Base-by-base conservation (phyloP, 2,113 vertebrate genomes). In the Enhydra lutris region DNA sequence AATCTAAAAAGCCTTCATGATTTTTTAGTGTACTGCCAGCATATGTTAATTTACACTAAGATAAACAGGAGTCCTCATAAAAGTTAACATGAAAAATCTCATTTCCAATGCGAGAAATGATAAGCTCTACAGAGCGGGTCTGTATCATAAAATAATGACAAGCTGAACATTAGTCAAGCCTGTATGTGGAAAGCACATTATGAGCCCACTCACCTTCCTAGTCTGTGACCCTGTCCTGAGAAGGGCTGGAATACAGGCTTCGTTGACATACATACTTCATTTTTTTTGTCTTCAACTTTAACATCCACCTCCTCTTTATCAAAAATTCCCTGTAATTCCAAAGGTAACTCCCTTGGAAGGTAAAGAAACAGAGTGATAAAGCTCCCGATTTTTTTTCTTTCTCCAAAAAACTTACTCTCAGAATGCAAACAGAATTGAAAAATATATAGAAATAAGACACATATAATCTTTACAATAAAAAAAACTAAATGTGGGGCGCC, bases 251-350 rank as follows among this genome's bases (percentile, higher is more conserved):
- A 99, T 11, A 98, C 71, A 61, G 99, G 99, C 97, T 99, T 99
- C 82, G 97, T 99, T 0, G 98, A 99, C n/a, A 99, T 90, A 95
- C 99, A 99, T 1, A 99, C 97, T 96, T 99, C 99, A 92, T 99
- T 98, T 23, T 99, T 99, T 98, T 99, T 99, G 94, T 99, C 99
- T 98, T 99, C 99, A 94, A 99, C 99, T 90, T 99, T 99, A 97
- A 99, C 99, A 85, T 99, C 99, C 90, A 99, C 98, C 87, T 99
- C 99, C 47, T 99, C 99, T 97, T 99, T 99, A 89, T 99, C 99
- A 84, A 99, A 99, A 92, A 98, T 83, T 96, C 99, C 99, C 89
- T 98, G 99, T 94, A 99, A 99, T 96, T 99, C 99, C 67, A 98
- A 96, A 59, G 99, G 99, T 61, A 99, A 98, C 96, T 99, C 99